A percentile compares a stretch with the other conserved stretches of the same genome.
These are phyloP conservation scores for Dorcus hopei DNA, from an alignment of 2,888 invertebrate genomes.

Conservation along the genomic window DNA sequence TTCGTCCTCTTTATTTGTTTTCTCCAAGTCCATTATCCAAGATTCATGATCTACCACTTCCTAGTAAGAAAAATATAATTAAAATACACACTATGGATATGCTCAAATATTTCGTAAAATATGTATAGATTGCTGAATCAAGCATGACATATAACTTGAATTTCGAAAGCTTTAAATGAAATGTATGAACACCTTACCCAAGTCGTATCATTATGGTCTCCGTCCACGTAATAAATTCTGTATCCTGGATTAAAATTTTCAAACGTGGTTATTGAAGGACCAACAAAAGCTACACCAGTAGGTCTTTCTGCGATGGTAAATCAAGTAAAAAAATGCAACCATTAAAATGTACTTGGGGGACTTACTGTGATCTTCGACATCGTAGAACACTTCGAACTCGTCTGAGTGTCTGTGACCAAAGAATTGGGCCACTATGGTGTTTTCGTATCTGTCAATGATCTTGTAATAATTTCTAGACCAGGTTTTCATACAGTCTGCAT, in stretches of 20 bases:
- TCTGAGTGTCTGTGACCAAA: slow-evolving; percentile 92
- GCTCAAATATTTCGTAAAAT: no score
- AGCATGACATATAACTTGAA: neutral
- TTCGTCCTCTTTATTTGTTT: slow-evolving; percentile 74
- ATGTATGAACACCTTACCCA: slow-evolving; percentile 55
- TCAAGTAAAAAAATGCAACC: neutral
- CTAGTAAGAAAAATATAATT: slow-evolving; percentile 48
- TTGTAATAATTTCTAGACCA: slow-evolving; percentile 93
- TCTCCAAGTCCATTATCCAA: slow-evolving; percentile 90
- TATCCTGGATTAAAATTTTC: slow-evolving; percentile 91
- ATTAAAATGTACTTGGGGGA: slow-evolving; percentile 9
- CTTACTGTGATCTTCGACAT: slow-evolving; percentile 71
- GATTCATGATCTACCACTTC: slow-evolving; percentile 92
- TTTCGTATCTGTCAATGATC: slow-evolving; percentile 82
- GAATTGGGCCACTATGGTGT: slow-evolving; percentile 86
- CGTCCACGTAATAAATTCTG: slow-evolving; percentile 92
- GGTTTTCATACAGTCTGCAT: slow-evolving; percentile 85
- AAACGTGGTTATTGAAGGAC: slow-evolving; percentile 93
- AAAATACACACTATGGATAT: neutral
- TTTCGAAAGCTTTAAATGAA: neutral
- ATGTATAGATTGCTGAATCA: neutral
- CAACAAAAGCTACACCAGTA: slow-evolving; percentile 84
- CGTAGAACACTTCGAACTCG: slow-evolving; percentile 91
- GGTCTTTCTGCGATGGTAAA: slow-evolving; percentile 60
- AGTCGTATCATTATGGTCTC: slow-evolving; percentile 78